Evolutionary conservation across 2,888 invertebrate species (phyloP).

Genomic region (Chirona hameri): DNA sequence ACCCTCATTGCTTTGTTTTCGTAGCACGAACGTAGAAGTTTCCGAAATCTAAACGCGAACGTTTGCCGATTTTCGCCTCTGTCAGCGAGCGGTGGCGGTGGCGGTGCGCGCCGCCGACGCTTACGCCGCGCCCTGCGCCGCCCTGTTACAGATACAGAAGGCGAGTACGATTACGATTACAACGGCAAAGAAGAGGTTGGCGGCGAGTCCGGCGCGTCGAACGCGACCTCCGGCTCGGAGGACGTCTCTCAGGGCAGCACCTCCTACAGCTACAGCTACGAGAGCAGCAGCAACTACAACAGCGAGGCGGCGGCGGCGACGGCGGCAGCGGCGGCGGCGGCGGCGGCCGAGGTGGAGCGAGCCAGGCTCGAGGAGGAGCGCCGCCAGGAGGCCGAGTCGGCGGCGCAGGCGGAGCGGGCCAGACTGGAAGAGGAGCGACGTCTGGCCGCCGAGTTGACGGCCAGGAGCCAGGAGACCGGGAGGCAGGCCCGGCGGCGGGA

Average conservation of each 20-base stretch:
- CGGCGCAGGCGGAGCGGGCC: neutral
- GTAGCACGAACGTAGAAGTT: no score
- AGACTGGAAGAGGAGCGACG: neutral
- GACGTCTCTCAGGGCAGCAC: neutral
- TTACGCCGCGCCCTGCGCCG: no score
- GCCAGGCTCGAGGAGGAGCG: neutral
- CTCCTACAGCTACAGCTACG: slow-evolving; percentile 3
- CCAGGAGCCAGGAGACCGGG: neutral
- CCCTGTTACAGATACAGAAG: no score
- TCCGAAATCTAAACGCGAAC: no score
- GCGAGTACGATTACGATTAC: neutral
- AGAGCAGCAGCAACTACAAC: neutral
- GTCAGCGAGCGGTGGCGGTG: no score
- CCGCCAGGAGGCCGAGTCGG: neutral
- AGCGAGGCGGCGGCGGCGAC: neutral
- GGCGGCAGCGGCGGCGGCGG: no score
- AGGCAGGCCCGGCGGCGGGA: neutral
- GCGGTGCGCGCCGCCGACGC: no score
- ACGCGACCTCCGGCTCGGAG: neutral
- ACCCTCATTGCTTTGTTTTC: no score
- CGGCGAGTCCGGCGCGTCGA: neutral
- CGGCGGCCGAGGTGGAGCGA: no score
- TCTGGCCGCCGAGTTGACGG: neutral
- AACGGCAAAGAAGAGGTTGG: neutral
- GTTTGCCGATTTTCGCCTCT: no score